Evolutionary conservation across 2,888 invertebrate species (phyloP).

Genomic region (Minunthozetes semirufus): DNA sequence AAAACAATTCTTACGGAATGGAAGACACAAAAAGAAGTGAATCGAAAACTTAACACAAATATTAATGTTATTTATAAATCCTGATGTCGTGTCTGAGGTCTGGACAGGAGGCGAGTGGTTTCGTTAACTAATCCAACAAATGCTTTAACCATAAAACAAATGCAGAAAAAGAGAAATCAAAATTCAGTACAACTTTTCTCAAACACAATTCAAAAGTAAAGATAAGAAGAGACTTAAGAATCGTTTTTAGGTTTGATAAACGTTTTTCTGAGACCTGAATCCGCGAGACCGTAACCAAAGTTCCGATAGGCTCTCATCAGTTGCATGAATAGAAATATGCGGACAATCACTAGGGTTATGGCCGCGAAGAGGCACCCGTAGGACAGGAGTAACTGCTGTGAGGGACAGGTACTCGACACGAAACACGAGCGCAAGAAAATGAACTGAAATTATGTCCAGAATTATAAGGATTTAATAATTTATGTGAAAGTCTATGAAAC

Average conservation of each 20-base stretch:
- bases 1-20: background rate
- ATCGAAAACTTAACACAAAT: background rate
- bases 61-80: slow-evolving; percentile 10
- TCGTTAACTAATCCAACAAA: slow-evolving; percentile 36
- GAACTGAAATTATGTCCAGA: slow-evolving; percentile 5
- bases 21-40: background rate
- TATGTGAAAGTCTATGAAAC: background rate
- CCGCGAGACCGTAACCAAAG: slow-evolving; percentile 37
- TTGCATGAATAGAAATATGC: slow-evolving; percentile 35
- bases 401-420: background rate
- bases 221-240: background rate
- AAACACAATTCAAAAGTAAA: background rate
- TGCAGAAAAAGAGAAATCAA: background rate
- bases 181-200: background rate
- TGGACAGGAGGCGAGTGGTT: slow-evolving; percentile 32
- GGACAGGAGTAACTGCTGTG: slow-evolving; percentile 25
- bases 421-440: slow-evolving; percentile 34
- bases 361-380: slow-evolving; percentile 30
- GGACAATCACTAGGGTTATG: slow-evolving; percentile 14
- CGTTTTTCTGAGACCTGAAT: slow-evolving; percentile 31
- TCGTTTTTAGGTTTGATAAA: background rate
- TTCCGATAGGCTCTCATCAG: slow-evolving; percentile 34
- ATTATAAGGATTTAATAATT: background rate
- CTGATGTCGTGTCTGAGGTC: background rate
- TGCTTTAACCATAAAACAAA: slow-evolving; percentile 21